Base-by-base conservation (phyloP, 2,888 invertebrate species). In the Ferrisia virgata region DNA sequence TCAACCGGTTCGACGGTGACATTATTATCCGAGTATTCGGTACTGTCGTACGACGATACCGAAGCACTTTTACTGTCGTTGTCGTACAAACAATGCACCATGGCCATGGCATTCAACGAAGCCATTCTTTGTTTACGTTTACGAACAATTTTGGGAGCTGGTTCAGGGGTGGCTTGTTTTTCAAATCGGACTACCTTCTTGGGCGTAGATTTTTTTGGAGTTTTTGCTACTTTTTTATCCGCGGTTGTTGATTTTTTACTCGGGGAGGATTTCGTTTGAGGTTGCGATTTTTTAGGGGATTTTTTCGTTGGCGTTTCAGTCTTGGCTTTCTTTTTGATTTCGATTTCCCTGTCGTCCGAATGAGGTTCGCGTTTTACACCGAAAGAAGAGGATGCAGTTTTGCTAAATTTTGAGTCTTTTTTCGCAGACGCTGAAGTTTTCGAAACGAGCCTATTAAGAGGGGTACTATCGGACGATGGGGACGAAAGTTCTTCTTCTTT, bases 51-150 rank as follows among this genome's bases (percentile, higher is more conserved):
- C 8, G 83, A 83, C 15, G 83, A 83, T 11, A 83, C 83, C 6
- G 82, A 85, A 15, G 86, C 87, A 40, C 86, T 86, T 85, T 86
- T 86, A 64, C 86, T 86, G 89, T 96, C 96, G 88, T 96, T 96
- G 89, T 96, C 96, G 87, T 96, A 96, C 31, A 96, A 90, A 87
- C 96, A 96, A 88, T 96, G 96, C 1, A 96, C 96, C 90, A 96
- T 96, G 33, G 96, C 96, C 86, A 94, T 89, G 0, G 96, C 96
- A 88, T 96, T 96, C 39, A 96, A 89, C 1, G 96, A 96, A 47
- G 96, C 96, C 89, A 96, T 95, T 86, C 96, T 91, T 39, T 76
- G 80, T 6, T 84, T 40, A 84, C 86, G 85, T 18, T 64, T 33
- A 25, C 85, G 82, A 28, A 64, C 28, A 11, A 84, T 78, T 87